Base-by-base conservation (phyloP, 2,888 invertebrate genomes). In the Cheilosia impressa region DNA sequence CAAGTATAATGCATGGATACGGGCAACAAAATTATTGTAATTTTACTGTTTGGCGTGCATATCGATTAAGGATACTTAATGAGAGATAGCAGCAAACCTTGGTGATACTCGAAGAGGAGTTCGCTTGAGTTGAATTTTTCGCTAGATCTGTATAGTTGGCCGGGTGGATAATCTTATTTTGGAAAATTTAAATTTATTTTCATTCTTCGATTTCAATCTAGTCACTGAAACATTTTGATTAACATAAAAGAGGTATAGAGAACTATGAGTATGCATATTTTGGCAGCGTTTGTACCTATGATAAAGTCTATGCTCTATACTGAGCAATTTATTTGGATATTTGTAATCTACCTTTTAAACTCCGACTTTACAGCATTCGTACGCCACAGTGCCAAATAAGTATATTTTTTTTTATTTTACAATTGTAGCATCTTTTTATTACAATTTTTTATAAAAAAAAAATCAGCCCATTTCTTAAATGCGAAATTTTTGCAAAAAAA, bases 121-220 rank as follows among this genome's bases (percentile, higher is more conserved):
- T 95, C 95, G 93, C 93, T 94, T 71, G 93, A 94, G 93, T 93
- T 94, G 93, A 94, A 94, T 92, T 93, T 94, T 93, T 94, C 94
- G 92, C 94, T 92, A 85, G 93, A 94, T 93, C 94, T 94, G 93
- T 93, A 94, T 93, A 95, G 94, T 91, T 94, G 93, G 91, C 94
- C 94, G 88, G 92, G 91, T 89, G 90, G 92, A 87, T 90, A 91
- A 89, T 92, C 92, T 92, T 91, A 24, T 52, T 24, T 90, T 75
- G 72, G 31, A 63, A 75, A 69, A 65, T 69, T 58, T 55, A 17
- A 45, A 58, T 57, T 10, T 19, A n/a, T 41, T 47, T 9, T 41
- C 27, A 50, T 50, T 31, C 17, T 68, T 10, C 9, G 15, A 4
- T 62, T 19, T 6, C 0, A 38, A 0, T 57, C 47, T 57, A 57